Percentiles rank a stretch among this genome's conserved stretches.
These are phyloP conservation scores for Smittia aterrima DNA, from an alignment of 2,888 invertebrate species.

Conservation along the genomic window DNA sequence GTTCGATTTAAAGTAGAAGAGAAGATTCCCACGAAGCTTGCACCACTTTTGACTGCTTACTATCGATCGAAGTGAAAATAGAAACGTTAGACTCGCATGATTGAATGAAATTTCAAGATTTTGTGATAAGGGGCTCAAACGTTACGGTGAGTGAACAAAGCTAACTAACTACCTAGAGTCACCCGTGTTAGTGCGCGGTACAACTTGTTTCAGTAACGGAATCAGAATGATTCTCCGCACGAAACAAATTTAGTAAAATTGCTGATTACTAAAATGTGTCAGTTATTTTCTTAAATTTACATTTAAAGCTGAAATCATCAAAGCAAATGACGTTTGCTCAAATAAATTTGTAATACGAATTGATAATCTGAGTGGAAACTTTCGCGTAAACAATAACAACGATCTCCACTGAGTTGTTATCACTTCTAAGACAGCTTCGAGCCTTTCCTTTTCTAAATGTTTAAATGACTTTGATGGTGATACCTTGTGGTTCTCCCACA, in stretches of 20 bases:
- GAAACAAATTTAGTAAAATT: not conserved
- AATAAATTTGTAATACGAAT: no score
- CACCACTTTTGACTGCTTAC: conserved; percentile 84
- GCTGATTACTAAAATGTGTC: not conserved
- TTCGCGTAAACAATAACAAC: no score
- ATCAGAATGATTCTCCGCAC: not conserved
- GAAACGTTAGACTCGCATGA: no score
- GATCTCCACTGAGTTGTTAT: no score
- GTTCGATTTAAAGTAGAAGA: conserved; percentile 89
- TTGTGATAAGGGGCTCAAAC: conserved; percentile 10
- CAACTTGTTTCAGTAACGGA: not conserved
- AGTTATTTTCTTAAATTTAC: not conserved
- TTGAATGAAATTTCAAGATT: conserved; percentile 33
- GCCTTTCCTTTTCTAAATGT: no score
- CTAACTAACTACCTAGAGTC: not conserved
- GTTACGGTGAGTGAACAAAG: not conserved
- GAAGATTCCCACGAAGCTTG: conserved; percentile 83
- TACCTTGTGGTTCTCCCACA: no score
- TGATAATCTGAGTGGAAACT: no score
- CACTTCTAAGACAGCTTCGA: no score
- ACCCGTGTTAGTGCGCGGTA: not conserved
- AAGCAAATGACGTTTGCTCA: no score
- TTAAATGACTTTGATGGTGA: no score
- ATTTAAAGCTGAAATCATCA: not conserved
- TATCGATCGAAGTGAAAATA: conserved; percentile 48